Evolutionary conservation across 2,888 invertebrate species (phyloP), one percentile per base, ranked within the genome.

Genomic region (Spodoptera littoralis): DNA sequence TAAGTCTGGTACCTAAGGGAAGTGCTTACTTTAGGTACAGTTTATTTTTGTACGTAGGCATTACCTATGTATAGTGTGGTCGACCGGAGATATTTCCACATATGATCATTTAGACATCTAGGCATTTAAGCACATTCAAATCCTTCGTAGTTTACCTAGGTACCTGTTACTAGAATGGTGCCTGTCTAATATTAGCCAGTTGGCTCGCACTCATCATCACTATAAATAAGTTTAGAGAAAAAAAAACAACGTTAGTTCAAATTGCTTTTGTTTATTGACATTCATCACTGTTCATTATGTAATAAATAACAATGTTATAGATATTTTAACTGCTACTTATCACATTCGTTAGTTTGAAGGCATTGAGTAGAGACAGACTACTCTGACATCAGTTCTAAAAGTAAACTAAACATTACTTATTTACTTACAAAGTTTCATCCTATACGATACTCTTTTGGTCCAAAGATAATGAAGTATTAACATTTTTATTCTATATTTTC

Each of bases 301-400:
- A 77, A 70, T 78, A 73, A 80, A 73, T 76, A 78, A 73, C 69
- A 70, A 73, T 70, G 61, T 58, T 71, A 64, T 67, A 61, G 52
- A 62, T 66, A 64, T 68, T 56, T 64, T 73, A 60, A 65, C 55
- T 66, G 68, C 70, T 77, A 79, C 62, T 68, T 73, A 79, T 77
- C 74, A 77, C 79, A 79, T 77, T 77, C 63, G 45, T 62, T 57
- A 50, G 30, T 60, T 68, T 71, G 53, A 63, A 66, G 74, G 75
- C 60, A 42, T 63, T 36, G 36, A 36, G 36, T 36, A 36, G 24
- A 13, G 44, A 60, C 66, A 66, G 48, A 54, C 30, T 22, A 56
- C 60, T 61, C 52, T 12, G 58, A 59, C 52, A 60, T 42, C 49
- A 44, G 27, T 11, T 36, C 27, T 47, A 53, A 47, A 47, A 54